Conservation (phyloP, 1,140 invertebrate genomes). For the Dryas iulia region DNA sequence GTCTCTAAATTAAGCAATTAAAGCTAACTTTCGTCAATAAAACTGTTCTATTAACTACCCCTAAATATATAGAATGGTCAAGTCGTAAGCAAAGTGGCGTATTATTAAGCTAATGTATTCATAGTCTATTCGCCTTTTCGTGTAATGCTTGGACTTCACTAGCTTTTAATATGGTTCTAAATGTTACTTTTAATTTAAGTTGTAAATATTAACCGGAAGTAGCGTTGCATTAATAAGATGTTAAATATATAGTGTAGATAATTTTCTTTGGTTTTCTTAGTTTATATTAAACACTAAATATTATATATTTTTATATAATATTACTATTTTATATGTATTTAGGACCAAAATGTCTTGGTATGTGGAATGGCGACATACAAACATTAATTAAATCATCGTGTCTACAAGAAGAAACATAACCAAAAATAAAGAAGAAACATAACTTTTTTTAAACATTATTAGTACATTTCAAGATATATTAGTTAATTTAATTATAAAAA, state of each 20-base stretch:
- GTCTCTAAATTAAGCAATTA: conserved; percentile 1
- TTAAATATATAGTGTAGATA: neutral
- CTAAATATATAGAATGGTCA: conserved; percentile 15
- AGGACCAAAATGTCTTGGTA: too few species aligned
- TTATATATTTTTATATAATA: neutral
- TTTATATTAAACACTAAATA: neutral
- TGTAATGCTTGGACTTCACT: neutral
- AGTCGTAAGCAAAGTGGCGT: conserved; percentile 17
- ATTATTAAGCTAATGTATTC: conserved; percentile 32
- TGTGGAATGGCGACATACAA: too few species aligned
- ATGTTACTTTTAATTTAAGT: neutral
- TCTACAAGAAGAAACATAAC: too few species aligned
- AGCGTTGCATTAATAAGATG: neutral
- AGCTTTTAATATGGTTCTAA: neutral
- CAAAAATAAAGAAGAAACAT: too few species aligned
- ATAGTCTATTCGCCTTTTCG: conserved; percentile 21
- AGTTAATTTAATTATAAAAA: too few species aligned
- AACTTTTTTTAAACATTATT: too few species aligned
- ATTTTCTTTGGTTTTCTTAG: neutral
- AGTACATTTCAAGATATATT: too few species aligned
- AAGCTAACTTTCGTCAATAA: conserved; percentile 14
- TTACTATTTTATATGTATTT: too few species aligned
- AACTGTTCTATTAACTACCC: conserved; percentile 17
- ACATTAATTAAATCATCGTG: too few species aligned
- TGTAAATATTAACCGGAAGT: neutral